phyloP scores from a whole-genome alignment of 2,797 vertebrate genomes.

The Petrocephalus schoutedeni region DNA sequence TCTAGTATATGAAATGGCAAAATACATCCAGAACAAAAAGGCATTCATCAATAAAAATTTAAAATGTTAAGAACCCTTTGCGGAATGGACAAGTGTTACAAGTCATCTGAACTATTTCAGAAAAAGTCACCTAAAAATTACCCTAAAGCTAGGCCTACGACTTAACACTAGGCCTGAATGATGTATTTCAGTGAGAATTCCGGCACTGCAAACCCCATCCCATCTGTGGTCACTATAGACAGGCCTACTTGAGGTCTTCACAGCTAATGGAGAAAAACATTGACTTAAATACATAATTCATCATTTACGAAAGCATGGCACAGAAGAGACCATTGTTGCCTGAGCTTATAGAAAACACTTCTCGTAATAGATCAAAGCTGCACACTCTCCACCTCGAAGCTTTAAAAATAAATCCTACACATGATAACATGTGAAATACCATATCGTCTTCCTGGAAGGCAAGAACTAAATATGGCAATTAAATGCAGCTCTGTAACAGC shows the following conservation, averaged over 20 bases:
- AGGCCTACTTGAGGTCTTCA: neutral
- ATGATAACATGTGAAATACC: neutral
- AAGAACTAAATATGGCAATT: neutral
- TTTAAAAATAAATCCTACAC: neutral
- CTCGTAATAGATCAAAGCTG: neutral
- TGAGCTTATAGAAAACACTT: neutral
- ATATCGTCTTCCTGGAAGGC: neutral
- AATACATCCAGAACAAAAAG: neutral
- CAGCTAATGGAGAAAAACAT: constrained; percentile 5
- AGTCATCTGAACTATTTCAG: neutral
- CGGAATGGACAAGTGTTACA: neutral
- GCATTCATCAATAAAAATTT: neutral
- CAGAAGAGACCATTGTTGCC: neutral
- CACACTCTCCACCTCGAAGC: neutral
- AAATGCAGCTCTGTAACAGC: neutral
- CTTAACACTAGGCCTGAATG: neutral
- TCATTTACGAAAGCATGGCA: neutral
- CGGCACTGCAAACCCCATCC: neutral
- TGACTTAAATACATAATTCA: neutral
- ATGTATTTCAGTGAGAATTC: neutral
- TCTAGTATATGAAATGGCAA: neutral
- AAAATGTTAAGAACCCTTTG: neutral
- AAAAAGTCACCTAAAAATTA: neutral
- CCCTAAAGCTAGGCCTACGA: neutral
- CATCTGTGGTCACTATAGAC: neutral